phyloP scores from a whole-genome alignment of 2,888 invertebrate species.

The Rotaria socialis region DNA sequence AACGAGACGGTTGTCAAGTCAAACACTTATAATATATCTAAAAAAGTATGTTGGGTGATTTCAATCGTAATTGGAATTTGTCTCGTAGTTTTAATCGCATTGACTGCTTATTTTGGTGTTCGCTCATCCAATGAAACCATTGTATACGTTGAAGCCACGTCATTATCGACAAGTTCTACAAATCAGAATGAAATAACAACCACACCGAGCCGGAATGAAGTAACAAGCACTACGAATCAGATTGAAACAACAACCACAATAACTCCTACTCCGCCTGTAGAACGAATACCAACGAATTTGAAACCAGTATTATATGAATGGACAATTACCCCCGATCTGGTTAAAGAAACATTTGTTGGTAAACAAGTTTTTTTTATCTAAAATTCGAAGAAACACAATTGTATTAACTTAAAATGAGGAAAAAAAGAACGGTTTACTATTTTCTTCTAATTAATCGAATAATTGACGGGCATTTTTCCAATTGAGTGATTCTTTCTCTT shows the following conservation, averaged over 20 bases:
- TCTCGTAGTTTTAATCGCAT: neutral
- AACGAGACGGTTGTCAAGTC: no score
- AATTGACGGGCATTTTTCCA: no score
- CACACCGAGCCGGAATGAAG: no score
- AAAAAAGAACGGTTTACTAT: no score
- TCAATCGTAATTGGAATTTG: neutral
- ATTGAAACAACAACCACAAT: neutral
- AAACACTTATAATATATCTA: neutral
- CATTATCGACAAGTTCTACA: neutral
- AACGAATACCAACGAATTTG: neutral
- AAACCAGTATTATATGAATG: neutral
- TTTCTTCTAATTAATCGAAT: no score
- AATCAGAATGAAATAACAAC: neutral
- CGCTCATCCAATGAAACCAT: neutral
- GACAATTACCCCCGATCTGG: neutral
- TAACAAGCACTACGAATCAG: neutral
- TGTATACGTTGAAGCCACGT: neutral
- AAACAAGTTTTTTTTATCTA: no score
- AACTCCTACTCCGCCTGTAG: neutral
- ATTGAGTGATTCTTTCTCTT: no score
- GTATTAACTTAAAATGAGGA: no score
- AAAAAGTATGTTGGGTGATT: neutral
- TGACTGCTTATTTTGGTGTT: slow-evolving; percentile 2
- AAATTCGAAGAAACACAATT: no score
- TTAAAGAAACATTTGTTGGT: neutral